Evolutionary conservation across 2,888 invertebrate genomes (phyloP).

Genomic region (Nephrotoma appendiculata): DNA sequence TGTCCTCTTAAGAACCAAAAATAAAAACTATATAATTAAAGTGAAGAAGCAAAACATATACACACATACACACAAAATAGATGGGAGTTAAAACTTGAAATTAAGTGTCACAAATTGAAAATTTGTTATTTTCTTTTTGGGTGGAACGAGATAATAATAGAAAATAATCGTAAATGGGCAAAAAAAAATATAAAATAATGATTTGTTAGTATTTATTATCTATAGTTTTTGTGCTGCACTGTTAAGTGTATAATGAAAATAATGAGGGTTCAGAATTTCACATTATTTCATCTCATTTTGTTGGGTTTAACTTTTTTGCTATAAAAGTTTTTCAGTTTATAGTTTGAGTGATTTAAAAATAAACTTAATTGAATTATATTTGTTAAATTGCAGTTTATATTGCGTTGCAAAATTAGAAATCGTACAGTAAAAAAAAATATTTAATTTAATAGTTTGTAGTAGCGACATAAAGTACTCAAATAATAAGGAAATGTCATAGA

Average conservation of each 20-base stretch:
- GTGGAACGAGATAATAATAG: background rate
- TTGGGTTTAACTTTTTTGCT: too few species aligned
- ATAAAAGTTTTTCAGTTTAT: too few species aligned
- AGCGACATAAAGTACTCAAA: too few species aligned
- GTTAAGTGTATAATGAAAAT: background rate
- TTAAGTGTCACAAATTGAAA: background rate
- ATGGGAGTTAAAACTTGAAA: background rate
- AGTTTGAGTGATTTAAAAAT: too few species aligned
- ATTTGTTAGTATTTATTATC: background rate
- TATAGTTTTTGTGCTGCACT: background rate
- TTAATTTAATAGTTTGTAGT: too few species aligned
- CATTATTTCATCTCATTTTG: too few species aligned
- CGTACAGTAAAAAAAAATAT: too few species aligned
- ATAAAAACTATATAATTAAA: background rate
- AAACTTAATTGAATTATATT: too few species aligned
- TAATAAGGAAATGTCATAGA: too few species aligned
- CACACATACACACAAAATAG: background rate
- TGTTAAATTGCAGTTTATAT: too few species aligned
- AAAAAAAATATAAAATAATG: background rate
- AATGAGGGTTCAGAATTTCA: background rate
- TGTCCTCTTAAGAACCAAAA: background rate
- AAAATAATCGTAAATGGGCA: background rate
- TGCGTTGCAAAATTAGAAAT: too few species aligned
- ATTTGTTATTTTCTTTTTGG: background rate
- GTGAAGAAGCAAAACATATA: background rate